Percentiles rank a stretch among this genome's conserved stretches.
phyloP scores from a whole-genome alignment of 2,113 vertebrate species.

The Cercopithecus mona region DNA sequence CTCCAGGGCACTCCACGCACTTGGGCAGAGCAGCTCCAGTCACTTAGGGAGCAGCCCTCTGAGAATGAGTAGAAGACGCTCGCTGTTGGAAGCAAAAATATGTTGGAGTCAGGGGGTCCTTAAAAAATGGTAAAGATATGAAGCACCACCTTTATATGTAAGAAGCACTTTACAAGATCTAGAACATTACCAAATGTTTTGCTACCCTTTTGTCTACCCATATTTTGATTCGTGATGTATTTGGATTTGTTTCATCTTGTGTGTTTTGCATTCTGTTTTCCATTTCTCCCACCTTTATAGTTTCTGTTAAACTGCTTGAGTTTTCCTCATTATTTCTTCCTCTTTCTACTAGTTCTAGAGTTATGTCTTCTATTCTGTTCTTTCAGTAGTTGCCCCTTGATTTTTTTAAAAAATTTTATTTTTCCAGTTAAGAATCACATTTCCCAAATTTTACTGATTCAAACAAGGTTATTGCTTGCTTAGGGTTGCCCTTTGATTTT shows the following conservation, averaged over 20 bases:
- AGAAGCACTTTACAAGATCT: neutral
- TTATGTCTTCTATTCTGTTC: neutral
- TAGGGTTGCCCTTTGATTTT: neutral
- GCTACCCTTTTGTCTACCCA: neutral
- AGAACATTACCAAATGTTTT: neutral
- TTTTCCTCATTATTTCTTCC: neutral
- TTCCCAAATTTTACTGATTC: too few species aligned
- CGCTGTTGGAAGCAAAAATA: neutral
- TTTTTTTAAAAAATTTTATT: too few species aligned
- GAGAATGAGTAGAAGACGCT: neutral
- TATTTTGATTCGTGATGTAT: neutral
- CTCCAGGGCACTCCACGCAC: neutral
- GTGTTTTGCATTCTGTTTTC: neutral
- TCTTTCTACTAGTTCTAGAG: neutral
- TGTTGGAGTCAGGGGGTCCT: neutral
- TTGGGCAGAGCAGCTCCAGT: neutral
- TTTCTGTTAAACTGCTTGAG: neutral
- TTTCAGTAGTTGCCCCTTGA: neutral
- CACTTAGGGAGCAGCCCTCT: neutral
- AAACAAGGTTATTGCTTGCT: too few species aligned
- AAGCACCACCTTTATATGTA: neutral
- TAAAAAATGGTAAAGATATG: neutral
- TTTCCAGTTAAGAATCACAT: too few species aligned
- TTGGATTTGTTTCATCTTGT: neutral
- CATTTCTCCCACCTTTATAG: neutral